Conservation (phyloP, 2,797 vertebrate genomes). For the Hydrophis major region DNA sequence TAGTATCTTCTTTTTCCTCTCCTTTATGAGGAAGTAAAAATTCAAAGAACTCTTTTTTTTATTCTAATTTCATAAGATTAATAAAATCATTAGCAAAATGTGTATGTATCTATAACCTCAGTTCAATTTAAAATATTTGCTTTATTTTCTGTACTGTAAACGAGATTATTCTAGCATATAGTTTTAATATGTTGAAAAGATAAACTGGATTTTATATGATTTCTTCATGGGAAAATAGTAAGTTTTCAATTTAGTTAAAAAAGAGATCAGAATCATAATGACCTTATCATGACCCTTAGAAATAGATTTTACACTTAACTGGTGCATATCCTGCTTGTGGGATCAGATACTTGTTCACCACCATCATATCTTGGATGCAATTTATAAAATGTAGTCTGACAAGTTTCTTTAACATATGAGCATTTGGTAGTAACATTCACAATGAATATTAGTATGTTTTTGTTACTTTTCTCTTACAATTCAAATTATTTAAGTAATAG, state of each 20-base stretch:
- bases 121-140: conserved; percentile 57
- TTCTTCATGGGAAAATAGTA: conserved; percentile 53
- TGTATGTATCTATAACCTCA: conserved; percentile 37
- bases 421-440: conserved; percentile 30
- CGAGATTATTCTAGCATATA: conserved; percentile 46
- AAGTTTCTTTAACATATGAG: conserved; percentile 21
- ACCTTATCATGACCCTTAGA: conserved; percentile 62
- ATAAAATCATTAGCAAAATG: conserved; percentile 40
- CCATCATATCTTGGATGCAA: background rate
- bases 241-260: conserved; percentile 62
- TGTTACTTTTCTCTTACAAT: background rate
- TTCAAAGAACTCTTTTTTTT: conserved; percentile 31
- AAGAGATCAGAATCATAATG: conserved; percentile 67
- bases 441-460: conserved; percentile 22
- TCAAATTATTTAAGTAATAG: conserved; percentile 28
- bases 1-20: conserved; percentile 18
- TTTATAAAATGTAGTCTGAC: conserved; percentile 36
- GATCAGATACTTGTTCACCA: conserved; percentile 34
- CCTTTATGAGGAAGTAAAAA: conserved; percentile 32
- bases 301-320: conserved; percentile 57
- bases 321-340: conserved; percentile 36
- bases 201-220: conserved; percentile 28
- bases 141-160: conserved; percentile 58
- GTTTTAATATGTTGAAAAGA: conserved; percentile 45
- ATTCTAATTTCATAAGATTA: conserved; percentile 29